Percentiles rank a stretch among this genome's conserved stretches.
Conservation (phyloP, 2,797 vertebrate genomes). For the Eospalax fontanierii region DNA sequence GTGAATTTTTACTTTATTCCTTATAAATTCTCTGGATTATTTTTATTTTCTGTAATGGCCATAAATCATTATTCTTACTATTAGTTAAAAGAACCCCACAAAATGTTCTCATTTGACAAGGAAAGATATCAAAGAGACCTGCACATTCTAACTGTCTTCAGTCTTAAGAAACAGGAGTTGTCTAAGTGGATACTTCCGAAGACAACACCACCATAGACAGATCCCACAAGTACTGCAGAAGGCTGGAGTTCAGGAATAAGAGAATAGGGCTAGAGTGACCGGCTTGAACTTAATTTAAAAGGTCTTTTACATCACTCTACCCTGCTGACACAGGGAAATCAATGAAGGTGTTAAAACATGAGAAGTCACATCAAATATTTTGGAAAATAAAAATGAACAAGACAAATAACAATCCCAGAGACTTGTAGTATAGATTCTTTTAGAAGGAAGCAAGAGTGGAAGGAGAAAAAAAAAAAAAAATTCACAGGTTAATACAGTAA, state of each 20-base stretch:
- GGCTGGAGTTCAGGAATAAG: neutral
- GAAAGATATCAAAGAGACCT: conserved; percentile 36
- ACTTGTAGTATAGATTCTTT: neutral
- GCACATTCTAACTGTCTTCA: conserved; percentile 26
- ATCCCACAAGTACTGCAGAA: neutral
- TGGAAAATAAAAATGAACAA: conserved; percentile 58
- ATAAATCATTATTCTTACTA: conserved; percentile 22
- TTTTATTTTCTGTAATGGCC: conserved; percentile 28
- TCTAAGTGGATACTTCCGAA: neutral
- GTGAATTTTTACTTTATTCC: conserved; percentile 55
- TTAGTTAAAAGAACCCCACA: neutral
- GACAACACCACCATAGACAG: neutral
- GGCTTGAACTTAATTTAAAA: neutral
- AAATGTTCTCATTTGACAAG: conserved; percentile 31
- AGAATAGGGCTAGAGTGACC: neutral
- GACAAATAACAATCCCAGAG: neutral
- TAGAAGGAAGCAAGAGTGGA: neutral
- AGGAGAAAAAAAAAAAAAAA: conserved; percentile 20
- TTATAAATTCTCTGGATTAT: neutral
- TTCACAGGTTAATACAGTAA: conserved; percentile 1
- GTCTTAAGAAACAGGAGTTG: conserved; percentile 32
- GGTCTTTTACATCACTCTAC: neutral
- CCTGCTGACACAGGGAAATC: neutral
- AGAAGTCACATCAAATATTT: conserved; percentile 1
- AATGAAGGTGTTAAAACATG: conserved; percentile 27